phyloP scores from a whole-genome alignment of 2,797 vertebrate species.

The Enoplosus armatus region DNA sequence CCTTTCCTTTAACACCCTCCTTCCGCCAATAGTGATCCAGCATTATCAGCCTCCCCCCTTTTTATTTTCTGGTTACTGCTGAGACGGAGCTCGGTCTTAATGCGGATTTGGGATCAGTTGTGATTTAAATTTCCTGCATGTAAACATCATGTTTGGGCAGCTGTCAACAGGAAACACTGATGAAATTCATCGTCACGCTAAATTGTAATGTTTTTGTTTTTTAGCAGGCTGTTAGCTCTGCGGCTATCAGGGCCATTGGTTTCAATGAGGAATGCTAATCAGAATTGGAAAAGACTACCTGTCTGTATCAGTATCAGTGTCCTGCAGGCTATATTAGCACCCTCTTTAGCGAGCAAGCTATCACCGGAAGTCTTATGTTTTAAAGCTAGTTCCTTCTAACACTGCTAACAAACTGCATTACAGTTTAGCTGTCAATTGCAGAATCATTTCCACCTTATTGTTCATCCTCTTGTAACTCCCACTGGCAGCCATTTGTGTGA shows the following conservation, averaged over 20 bases:
- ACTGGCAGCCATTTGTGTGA: conserved; percentile 10
- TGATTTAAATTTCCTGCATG: conserved; percentile 11
- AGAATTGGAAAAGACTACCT: not conserved
- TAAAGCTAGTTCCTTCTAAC: conserved; percentile 13
- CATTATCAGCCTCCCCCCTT: conserved; percentile 43
- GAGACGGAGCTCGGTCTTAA: conserved; percentile 36
- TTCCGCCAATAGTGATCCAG: conserved; percentile 65
- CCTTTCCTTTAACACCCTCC: conserved; percentile 24
- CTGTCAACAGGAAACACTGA: conserved; percentile 26
- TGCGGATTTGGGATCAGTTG: conserved; percentile 46
- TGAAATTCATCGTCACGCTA: not conserved
- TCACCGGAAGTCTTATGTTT: conserved; percentile 35
- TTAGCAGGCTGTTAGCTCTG: conserved; percentile 35
- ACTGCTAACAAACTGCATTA: not conserved
- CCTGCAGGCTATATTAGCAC: conserved; percentile 13
- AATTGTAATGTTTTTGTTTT: conserved; percentile 8
- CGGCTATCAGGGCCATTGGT: conserved; percentile 30
- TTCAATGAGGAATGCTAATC: conserved; percentile 42
- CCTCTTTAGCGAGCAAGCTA: conserved; percentile 8
- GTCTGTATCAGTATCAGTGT: not conserved
- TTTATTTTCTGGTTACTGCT: conserved; percentile 27
- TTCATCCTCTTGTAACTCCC: not conserved
- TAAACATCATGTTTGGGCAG: conserved; percentile 43
- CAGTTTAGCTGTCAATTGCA: not conserved
- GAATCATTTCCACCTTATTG: not conserved